A percentile compares a stretch with the other conserved stretches of the same genome.
Evolutionary conservation across 2,113 vertebrate genomes (phyloP).

Genomic region (Lepus timidus): DNA sequence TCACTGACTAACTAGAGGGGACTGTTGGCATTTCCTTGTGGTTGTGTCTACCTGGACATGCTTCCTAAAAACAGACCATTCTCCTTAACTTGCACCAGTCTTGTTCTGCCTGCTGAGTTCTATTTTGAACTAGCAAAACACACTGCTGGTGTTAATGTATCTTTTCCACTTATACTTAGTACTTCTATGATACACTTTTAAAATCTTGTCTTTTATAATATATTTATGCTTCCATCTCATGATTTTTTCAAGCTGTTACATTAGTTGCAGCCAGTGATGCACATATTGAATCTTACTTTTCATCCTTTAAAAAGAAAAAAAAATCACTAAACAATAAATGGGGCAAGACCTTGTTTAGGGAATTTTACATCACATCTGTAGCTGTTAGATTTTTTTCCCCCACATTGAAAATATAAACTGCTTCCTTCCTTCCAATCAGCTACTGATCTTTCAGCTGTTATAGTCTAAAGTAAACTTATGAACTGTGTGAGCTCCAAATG

Average conservation of each 20-base stretch:
- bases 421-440: constrained; percentile 50
- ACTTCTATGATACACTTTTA: constrained; percentile 84
- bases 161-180: constrained; percentile 84
- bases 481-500: constrained; percentile 74
- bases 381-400: constrained; percentile 75
- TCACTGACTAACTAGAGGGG: constrained; percentile 81
- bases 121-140: constrained; percentile 85
- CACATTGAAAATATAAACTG: constrained; percentile 73
- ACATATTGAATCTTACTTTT: constrained; percentile 24
- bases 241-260: constrained; percentile 78
- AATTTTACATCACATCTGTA: constrained; percentile 73
- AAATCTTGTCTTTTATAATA: constrained; percentile 83
- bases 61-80: constrained; percentile 82
- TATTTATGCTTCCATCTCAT: constrained; percentile 84
- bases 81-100: constrained; percentile 81
- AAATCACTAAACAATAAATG: constrained; percentile 14
- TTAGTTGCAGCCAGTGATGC: constrained; percentile 70
- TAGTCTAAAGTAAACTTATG: constrained; percentile 73
- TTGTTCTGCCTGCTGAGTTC: constrained; percentile 85
- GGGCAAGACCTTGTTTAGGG: constrained; percentile 58
- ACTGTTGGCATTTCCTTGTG: constrained; percentile 84
- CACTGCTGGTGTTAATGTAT: constrained; percentile 86
- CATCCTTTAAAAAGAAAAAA: background rate
- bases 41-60: constrained; percentile 84
- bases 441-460: constrained; percentile 76